These are phyloP conservation scores for honey bee (Apis mellifera) DNA, from an alignment of 1,140 invertebrate species.

Conservation along the genomic window DNA sequence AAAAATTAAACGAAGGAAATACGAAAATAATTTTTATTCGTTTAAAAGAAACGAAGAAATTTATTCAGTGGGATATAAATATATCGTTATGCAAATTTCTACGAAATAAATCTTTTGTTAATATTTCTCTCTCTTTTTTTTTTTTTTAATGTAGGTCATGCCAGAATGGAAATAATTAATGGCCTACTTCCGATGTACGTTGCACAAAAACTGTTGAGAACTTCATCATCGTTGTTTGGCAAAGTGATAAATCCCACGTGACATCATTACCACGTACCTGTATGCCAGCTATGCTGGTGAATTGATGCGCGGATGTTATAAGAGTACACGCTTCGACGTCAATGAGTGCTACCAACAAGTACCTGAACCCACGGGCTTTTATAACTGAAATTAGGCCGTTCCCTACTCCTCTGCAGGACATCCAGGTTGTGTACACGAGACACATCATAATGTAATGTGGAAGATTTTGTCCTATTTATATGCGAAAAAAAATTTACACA, in stretches of 20 bases:
- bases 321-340: constrained; percentile 92
- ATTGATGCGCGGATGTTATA: constrained; percentile 88
- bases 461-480: constrained; percentile 88
- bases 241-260: neutral
- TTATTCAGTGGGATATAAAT: neutral
- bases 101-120: too few species aligned
- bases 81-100: neutral
- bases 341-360: constrained; percentile 87
- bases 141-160: too few species aligned
- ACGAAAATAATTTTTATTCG: neutral
- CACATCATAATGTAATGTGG: constrained; percentile 90
- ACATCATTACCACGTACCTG: constrained; percentile 78
- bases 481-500: constrained; percentile 7
- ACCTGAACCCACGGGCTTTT: constrained; percentile 87
- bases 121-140: too few species aligned
- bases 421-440: constrained; percentile 88
- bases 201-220: neutral
- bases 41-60: neutral
- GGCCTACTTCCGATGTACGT: too few species aligned
- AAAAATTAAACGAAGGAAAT: neutral
- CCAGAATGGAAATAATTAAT: neutral
- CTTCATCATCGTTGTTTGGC: neutral
- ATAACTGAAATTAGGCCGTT: constrained; percentile 86
- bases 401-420: constrained; percentile 86
- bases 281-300: constrained; percentile 85